These are phyloP conservation scores for Pagetopsis macropterus DNA, from an alignment of 2,797 vertebrate genomes.

Conservation along the genomic window DNA sequence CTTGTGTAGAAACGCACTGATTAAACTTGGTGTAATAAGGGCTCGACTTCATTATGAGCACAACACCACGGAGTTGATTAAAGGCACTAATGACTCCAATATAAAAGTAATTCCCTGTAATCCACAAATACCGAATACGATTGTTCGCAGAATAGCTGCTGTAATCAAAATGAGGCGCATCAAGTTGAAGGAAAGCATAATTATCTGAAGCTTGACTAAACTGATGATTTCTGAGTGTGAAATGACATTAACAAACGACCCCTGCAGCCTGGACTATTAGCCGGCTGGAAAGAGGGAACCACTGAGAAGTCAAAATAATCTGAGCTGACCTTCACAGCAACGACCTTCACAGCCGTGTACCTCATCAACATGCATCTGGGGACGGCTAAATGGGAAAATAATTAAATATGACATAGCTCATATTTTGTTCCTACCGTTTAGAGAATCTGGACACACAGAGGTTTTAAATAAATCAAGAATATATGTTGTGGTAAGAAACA, in stretches of 20 bases:
- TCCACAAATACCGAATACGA: conserved; percentile 32
- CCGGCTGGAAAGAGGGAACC: conserved; percentile 5
- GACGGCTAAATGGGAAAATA: conserved; percentile 8
- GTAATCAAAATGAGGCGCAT: conserved; percentile 39
- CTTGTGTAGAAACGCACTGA: conserved; percentile 11
- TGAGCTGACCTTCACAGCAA: conserved; percentile 48
- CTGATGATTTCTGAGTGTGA: conserved; percentile 52
- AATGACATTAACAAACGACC: conserved; percentile 44
- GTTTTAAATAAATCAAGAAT: conserved; percentile 2
- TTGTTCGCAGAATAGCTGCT: conserved; percentile 36
- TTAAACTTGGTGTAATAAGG: conserved; percentile 19
- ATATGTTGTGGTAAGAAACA: background rate
- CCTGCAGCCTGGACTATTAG: background rate
- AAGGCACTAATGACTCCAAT: conserved; percentile 30
- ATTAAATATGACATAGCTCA: conserved; percentile 27
- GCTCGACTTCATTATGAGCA: conserved; percentile 40
- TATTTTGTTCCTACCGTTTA: conserved; percentile 8
- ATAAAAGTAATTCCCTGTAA: conserved; percentile 28
- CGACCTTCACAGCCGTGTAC: conserved; percentile 32
- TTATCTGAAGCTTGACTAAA: conserved; percentile 57
- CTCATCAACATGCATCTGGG: conserved; percentile 22
- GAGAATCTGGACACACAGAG: conserved; percentile 9
- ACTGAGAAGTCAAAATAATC: conserved; percentile 22
- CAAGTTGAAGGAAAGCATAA: conserved; percentile 49
- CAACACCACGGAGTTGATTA: conserved; percentile 32